Evolutionary conservation across 2,797 vertebrate species (phyloP).

Genomic region (Stomatorhinus walkeri): DNA sequence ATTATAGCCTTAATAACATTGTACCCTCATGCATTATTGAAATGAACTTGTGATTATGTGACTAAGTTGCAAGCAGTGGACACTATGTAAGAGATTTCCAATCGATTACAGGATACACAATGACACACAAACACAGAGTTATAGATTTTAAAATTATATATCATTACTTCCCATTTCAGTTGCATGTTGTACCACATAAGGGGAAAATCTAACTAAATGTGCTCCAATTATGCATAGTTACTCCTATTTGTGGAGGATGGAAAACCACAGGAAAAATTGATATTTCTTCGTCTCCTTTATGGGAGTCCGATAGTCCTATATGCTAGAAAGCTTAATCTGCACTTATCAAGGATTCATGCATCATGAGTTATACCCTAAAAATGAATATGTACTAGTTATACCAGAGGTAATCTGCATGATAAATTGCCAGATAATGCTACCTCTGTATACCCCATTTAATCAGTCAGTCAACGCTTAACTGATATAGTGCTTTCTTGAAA

Average conservation of each 20-base stretch:
- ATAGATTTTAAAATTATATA: background rate
- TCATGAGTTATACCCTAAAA: background rate
- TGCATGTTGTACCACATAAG: background rate
- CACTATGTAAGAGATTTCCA: background rate
- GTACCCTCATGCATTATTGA: background rate
- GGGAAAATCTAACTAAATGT: background rate
- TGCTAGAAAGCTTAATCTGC: background rate
- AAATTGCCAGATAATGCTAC: background rate
- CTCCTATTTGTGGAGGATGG: background rate
- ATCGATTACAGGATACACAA: background rate
- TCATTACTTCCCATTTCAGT: background rate
- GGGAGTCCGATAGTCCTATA: background rate
- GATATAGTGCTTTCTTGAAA: background rate
- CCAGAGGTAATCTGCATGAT: background rate
- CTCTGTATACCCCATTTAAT: background rate
- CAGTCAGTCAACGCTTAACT: background rate
- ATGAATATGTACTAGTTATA: slow-evolving; percentile 1
- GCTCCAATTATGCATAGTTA: background rate
- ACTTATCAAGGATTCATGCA: background rate
- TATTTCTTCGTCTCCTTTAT: background rate
- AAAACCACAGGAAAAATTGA: background rate
- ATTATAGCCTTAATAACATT: background rate
- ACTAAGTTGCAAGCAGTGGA: background rate
- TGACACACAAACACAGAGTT: background rate
- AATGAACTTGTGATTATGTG: background rate